phyloP scores from a whole-genome alignment of 1,140 invertebrate genomes.

The Lepidostoma basale region DNA sequence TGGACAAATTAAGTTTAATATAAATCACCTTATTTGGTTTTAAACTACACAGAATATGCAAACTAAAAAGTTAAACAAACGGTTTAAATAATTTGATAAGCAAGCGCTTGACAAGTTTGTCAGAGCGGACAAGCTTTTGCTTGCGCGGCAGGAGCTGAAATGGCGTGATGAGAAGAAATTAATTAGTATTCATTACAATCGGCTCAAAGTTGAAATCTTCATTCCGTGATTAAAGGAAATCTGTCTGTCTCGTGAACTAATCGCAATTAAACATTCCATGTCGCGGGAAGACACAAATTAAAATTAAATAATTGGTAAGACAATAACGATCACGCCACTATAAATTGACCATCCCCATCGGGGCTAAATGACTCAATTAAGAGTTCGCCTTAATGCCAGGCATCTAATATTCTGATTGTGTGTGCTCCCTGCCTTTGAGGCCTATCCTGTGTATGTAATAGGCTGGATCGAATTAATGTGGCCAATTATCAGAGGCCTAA shows the following conservation, averaged over 20 bases:
- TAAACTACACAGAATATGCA: too few species aligned
- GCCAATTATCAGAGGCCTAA: too few species aligned
- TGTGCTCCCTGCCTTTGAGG: too few species aligned
- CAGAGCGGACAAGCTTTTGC: too few species aligned
- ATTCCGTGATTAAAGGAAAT: slow-evolving; percentile 21
- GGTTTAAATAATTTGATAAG: too few species aligned
- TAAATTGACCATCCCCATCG: background rate
- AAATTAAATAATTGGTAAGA: background rate
- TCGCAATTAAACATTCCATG: slow-evolving; percentile 10
- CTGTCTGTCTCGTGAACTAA: background rate
- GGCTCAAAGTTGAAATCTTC: slow-evolving; percentile 12
- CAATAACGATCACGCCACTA: background rate
- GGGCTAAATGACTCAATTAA: slow-evolving; percentile 9
- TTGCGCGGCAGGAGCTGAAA: too few species aligned
- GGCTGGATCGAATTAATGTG: too few species aligned
- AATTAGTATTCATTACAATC: background rate
- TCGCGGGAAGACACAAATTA: background rate
- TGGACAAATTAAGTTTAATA: too few species aligned
- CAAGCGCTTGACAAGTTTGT: too few species aligned
- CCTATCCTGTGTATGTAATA: too few species aligned
- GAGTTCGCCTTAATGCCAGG: background rate
- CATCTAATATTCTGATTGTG: slow-evolving; percentile 1
- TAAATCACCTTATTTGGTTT: too few species aligned
- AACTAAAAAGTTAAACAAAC: too few species aligned
- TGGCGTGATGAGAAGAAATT: background rate